Conservation (phyloP, 2,888 invertebrate genomes). For the Pterobdella sp. region DNA sequence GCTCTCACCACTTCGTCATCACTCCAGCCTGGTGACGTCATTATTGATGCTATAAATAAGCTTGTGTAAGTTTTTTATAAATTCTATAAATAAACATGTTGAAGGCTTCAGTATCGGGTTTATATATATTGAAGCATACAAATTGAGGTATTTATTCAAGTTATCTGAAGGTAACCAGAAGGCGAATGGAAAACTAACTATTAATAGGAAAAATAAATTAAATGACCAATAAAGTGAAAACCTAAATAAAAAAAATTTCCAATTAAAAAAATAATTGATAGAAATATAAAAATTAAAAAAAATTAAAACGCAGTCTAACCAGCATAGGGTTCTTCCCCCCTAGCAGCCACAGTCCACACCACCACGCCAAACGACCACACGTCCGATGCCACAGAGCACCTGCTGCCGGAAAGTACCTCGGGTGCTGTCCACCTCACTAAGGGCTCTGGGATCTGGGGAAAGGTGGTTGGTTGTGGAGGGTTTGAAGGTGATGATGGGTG, state of each 20-base stretch:
- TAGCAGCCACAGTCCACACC: conserved; percentile 2
- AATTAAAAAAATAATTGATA: background rate
- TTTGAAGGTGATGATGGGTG: background rate
- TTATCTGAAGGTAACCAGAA: too few relatives aligned
- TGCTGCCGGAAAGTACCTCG: conserved; percentile 11
- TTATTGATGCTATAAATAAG: background rate
- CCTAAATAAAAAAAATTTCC: background rate
- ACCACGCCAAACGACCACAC: conserved; percentile 24
- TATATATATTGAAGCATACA: too few relatives aligned
- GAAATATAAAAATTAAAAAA: too few relatives aligned
- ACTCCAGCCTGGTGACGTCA: conserved; percentile 9
- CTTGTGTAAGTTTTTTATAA: background rate
- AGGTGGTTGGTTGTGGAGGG: background rate
- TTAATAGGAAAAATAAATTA: background rate
- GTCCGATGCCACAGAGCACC: background rate
- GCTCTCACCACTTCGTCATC: conserved; percentile 24
- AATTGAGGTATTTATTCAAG: too few relatives aligned
- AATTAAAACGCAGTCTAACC: background rate
- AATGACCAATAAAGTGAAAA: background rate
- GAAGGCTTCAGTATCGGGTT: too few relatives aligned
- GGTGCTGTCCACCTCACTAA: conserved; percentile 23
- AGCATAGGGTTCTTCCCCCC: conserved; percentile 24
- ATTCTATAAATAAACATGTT: too few relatives aligned
- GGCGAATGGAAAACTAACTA: too few relatives aligned
- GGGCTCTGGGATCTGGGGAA: background rate